These are phyloP conservation scores for Lasiommata megera DNA, from an alignment of 2,888 invertebrate species.

Conservation along the genomic window DNA sequence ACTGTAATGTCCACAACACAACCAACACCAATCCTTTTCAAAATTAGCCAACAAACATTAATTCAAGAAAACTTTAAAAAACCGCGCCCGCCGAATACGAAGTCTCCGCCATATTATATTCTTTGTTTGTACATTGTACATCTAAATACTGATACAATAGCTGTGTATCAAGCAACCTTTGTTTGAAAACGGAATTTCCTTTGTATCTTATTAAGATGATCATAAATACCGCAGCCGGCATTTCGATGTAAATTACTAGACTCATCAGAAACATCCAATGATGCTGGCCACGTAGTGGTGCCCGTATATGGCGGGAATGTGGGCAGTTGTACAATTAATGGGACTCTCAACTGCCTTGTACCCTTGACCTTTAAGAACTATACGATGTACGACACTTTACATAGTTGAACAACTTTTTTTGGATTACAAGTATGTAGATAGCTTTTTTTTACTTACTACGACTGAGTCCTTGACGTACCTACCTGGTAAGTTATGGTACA, in stretches of 20 bases:
- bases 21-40: too few species aligned
- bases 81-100: too few species aligned
- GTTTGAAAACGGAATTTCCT: background rate
- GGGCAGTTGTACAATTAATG: conserved; percentile 18
- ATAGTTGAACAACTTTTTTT: background rate
- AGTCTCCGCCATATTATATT: too few species aligned
- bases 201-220: background rate
- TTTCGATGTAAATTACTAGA: conserved; percentile 17
- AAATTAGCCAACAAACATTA: too few species aligned
- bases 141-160: too few species aligned
- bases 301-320: conserved; percentile 16
- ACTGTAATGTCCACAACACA: too few species aligned
- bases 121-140: too few species aligned
- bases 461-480: too few species aligned
- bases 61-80: too few species aligned
- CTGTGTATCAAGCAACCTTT: background rate
- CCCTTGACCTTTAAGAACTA: conserved; percentile 23
- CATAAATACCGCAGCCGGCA: conserved; percentile 10
- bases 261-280: conserved; percentile 9
- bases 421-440: too few species aligned
- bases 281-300: background rate
- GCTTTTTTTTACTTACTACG: too few species aligned
- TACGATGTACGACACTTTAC: conserved; percentile 1
- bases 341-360: background rate
- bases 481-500: too few species aligned